Evolutionary conservation across 2,113 vertebrate genomes (phyloP), one percentile per base, ranked within the genome.

Genomic region (Tachuris rubrigastra): DNA sequence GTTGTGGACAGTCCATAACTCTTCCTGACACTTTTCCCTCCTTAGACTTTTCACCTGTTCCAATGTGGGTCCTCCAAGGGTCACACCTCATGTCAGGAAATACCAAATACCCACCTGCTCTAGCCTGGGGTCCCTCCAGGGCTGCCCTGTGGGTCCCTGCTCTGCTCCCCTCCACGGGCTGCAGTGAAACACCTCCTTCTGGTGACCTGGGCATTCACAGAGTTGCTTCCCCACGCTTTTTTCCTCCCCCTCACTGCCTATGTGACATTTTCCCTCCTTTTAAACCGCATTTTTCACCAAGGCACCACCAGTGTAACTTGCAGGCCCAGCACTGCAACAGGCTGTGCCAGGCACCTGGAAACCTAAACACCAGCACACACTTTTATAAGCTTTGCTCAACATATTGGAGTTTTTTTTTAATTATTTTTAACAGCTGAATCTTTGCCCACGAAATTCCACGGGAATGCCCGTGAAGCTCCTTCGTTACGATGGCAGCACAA

Each of bases 281-380:
- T 8, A 37, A 39, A 16, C 9, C 10, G 3, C 0, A 0, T 39
- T 89, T 84, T 52, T 53, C 65, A 44, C 12, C 2, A 1, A 75
- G 35, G 12, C 21, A 23, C 4, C 15, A 53, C 5, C 2, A 12
- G 10, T 4, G 10, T 5, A 33, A 12, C 30, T 20, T 14, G 10
- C 19, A 56, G 72, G 15, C 17, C 7, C 17, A 17, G 37, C 60
- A 22, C 17, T 47, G 44, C 37, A 16, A 5, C 13, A 3, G 4
- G 33, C 21, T 59, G 71, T 58, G 52, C 7, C 3, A 0, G 0
- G 30, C 7, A 2, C 31, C n/a, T 4, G 30, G 9, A 12, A 6
- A 7, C 42, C 35, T 37, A 8, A 75, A 53, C 42, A 62, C 8
- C 58, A 37, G 8, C 8, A 60, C 53, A 37, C 7, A 3, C 14